Percentiles rank a stretch among this genome's conserved stretches.
phyloP scores from a whole-genome alignment of 2,113 vertebrate genomes.

The Spilogale gracilis region DNA sequence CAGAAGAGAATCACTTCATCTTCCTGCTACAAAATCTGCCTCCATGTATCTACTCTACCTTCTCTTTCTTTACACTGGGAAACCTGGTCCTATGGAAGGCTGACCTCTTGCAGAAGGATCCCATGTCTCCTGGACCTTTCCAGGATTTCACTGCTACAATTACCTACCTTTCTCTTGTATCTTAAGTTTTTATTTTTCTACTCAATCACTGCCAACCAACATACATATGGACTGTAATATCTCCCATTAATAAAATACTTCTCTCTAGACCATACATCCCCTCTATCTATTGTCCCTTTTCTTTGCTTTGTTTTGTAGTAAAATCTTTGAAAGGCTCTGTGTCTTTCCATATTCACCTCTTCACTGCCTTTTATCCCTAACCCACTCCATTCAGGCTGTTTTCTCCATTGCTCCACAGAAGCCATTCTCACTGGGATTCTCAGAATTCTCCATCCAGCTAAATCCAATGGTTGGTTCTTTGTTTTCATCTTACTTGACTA shows the following conservation, averaged over 20 bases:
- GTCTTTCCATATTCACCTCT: background rate
- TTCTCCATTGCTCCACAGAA: background rate
- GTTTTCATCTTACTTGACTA: background rate
- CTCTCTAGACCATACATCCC: background rate
- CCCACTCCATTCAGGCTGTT: background rate
- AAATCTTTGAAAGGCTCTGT: background rate
- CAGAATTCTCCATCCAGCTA: background rate
- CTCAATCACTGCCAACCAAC: background rate
- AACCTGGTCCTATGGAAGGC: background rate
- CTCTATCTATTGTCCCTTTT: background rate
- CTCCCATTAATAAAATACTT: background rate
- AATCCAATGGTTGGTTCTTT: background rate
- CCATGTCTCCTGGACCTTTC: background rate
- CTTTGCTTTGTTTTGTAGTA: background rate
- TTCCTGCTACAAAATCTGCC: background rate
- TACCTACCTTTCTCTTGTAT: background rate
- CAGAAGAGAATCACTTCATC: constrained; percentile 25
- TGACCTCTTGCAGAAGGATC: background rate
- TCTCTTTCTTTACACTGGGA: background rate
- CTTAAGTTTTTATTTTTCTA: background rate
- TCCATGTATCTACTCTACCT: background rate
- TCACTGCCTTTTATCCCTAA: background rate
- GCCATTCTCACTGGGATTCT: background rate
- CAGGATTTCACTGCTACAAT: background rate
- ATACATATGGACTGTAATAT: background rate